Evolutionary conservation across 2,888 invertebrate genomes (phyloP), one percentile per base, ranked within the genome.

Genomic region (Seladonia tumulorum): DNA sequence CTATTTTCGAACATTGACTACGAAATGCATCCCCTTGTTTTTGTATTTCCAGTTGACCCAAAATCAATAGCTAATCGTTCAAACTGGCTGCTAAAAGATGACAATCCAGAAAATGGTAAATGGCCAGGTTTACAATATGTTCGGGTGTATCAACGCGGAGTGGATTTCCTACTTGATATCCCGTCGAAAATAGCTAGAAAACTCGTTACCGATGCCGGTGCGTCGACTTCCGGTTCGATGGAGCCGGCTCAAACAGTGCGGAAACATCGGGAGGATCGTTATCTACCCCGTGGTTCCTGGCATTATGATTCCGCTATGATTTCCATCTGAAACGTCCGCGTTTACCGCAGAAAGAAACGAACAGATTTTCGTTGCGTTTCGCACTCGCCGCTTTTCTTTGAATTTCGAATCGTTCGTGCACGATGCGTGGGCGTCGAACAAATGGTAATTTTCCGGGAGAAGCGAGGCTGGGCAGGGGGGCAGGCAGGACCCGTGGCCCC

Each of bases 401-500:
- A 63, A 25, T 18, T 29, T 53, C 35, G 22, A n/a, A 12, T 18
- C 18, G 42, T 29, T 25, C 5, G 22, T 57, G 72, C 12, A 18
- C 14, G 18, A 14, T 29, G 75, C 57, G 75, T 42, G 42, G 29
- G 25, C 29, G 63, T 57, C 63, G 35, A 18, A 39, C 81, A 74
- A 86, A 82, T 63, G 81, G 71, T n/a, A 88, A 85, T 85, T 86
- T 83, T 82, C 81, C 47, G 16, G 25, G 35, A 45, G n/a, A 53
- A 53, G 3, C 53, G 53, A 57, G 53, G 82, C 39, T 81, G n/a
- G 39, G 22, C 39, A 22, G 42, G 14, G 42, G 22, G 39, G 14
- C n/a, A 5, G 39, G 68, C 29, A 7, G 87, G 83, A 83, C 82
- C 81, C 83, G 47, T 80, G 85, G 84, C 66, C 87, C 87, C 87